Conservation (phyloP, 2,113 vertebrate species). For the Ploceus nigricollis region DNA sequence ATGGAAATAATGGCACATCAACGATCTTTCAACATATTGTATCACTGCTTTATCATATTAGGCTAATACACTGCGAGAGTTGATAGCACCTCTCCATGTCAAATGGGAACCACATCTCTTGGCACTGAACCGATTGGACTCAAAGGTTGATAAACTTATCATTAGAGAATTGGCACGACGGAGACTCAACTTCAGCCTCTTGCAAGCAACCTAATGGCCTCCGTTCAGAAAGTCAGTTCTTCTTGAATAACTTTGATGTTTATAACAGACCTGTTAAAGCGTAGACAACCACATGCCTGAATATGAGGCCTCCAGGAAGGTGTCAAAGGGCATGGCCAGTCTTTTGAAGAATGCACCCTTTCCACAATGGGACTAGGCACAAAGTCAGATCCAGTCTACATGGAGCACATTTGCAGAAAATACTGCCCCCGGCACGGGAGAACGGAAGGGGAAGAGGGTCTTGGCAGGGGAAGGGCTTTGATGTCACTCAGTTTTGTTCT, state of each 20-base stretch:
- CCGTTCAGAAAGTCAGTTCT: constrained; percentile 72
- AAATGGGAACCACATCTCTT: constrained; percentile 83
- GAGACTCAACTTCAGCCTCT: constrained; percentile 81
- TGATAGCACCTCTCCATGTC: constrained; percentile 83
- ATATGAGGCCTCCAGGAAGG: constrained; percentile 77
- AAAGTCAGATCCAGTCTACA: constrained; percentile 77
- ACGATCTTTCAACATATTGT: constrained; percentile 81
- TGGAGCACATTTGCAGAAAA: constrained; percentile 75
- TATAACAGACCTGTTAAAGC: constrained; percentile 74
- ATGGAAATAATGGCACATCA: constrained; percentile 74
- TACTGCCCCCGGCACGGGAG: constrained; percentile 63
- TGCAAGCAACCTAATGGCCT: constrained; percentile 81
- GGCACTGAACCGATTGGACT: constrained; percentile 82
- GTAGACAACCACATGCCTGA: constrained; percentile 77
- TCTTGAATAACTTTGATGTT: constrained; percentile 76
- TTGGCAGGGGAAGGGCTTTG: constrained; percentile 74
- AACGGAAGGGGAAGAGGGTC: constrained; percentile 72
- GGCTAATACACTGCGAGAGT: constrained; percentile 85
- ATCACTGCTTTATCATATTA: constrained; percentile 85
- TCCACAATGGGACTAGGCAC: constrained; percentile 79
- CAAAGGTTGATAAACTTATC: constrained; percentile 81
- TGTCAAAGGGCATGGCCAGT: constrained; percentile 72
- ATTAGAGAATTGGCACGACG: constrained; percentile 80
- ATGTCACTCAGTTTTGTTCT: constrained; percentile 71
- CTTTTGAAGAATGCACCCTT: constrained; percentile 78